These are phyloP conservation scores for Asbolus verrucosus DNA, from an alignment of 1,140 invertebrate genomes.

Conservation along the genomic window DNA sequence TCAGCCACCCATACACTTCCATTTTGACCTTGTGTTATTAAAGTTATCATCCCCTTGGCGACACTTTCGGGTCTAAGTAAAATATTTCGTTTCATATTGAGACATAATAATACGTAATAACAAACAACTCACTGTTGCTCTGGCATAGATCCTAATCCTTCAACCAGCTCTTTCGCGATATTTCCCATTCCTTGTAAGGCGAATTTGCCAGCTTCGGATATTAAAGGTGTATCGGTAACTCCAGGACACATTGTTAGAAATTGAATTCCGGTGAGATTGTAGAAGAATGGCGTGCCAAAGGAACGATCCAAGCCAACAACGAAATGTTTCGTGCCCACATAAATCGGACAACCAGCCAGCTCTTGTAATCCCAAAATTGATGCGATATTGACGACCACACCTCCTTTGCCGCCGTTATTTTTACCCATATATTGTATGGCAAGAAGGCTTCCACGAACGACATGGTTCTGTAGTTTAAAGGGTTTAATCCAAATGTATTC, in stretches of 20 bases:
- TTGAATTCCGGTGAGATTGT: slow-evolving; percentile 65
- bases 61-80: slow-evolving; percentile 66
- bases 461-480: slow-evolving; percentile 65
- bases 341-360: slow-evolving; percentile 65
- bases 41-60: slow-evolving; percentile 66
- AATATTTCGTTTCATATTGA: too few species aligned
- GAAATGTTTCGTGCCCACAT: slow-evolving; percentile 68
- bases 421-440: slow-evolving; percentile 67
- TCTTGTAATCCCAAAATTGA: slow-evolving; percentile 66
- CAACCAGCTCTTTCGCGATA: slow-evolving; percentile 63
- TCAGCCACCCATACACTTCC: slow-evolving; percentile 69
- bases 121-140: slow-evolving; percentile 57
- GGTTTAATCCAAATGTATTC: too few species aligned
- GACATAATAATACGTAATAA: too few species aligned
- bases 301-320: slow-evolving; percentile 68
- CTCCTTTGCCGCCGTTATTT: slow-evolving; percentile 65
- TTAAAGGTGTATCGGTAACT: slow-evolving; percentile 59
- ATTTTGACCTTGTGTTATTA: slow-evolving; percentile 67
- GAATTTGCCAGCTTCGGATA: slow-evolving; percentile 61
- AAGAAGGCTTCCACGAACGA: slow-evolving; percentile 65
- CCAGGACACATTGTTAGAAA: slow-evolving; percentile 66
- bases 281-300: slow-evolving; percentile 61
- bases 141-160: slow-evolving; percentile 58
- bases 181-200: slow-evolving; percentile 63
- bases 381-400: slow-evolving; percentile 66